Evolutionary conservation across 2,888 invertebrate species (phyloP).

Genomic region (Yponomeuta sedellus): DNA sequence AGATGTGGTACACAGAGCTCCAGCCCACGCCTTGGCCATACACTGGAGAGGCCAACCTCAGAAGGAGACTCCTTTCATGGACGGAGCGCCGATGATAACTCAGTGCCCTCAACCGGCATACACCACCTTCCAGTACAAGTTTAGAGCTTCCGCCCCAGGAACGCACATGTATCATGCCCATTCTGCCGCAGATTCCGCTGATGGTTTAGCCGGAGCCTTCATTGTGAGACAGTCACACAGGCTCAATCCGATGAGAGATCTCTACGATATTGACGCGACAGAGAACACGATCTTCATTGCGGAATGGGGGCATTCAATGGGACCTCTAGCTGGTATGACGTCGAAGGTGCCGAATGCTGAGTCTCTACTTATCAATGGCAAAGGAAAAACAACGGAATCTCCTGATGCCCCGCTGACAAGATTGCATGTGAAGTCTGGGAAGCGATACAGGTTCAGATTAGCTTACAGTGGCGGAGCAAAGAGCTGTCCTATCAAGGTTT

Average conservation of each 20-base stretch:
- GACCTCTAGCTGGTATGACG: conserved; percentile 62
- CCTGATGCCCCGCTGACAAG: conserved; percentile 54
- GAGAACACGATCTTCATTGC: conserved; percentile 82
- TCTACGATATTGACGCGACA: conserved; percentile 83
- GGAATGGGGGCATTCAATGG: conserved; percentile 81
- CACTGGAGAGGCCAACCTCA: conserved; percentile 89
- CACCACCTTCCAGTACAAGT: conserved; percentile 86
- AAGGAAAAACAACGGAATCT: conserved; percentile 63
- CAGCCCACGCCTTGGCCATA: conserved; percentile 82
- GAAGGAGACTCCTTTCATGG: conserved; percentile 84
- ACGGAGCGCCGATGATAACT: conserved; percentile 85
- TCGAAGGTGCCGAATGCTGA: conserved; percentile 59
- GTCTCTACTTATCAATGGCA: conserved; percentile 80
- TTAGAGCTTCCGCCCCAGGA: conserved; percentile 82
- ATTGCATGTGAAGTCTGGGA: conserved; percentile 76
- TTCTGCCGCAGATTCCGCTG: conserved; percentile 80
- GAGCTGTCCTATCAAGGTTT: conserved; percentile 81
- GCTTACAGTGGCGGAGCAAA: conserved; percentile 81
- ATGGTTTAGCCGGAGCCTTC: conserved; percentile 83
- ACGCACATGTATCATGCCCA: conserved; percentile 87
- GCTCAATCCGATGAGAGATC: conserved; percentile 74
- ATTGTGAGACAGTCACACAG: conserved; percentile 81
- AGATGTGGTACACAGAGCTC: conserved; percentile 84
- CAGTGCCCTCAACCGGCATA: conserved; percentile 86
- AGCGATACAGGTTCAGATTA: conserved; percentile 80